Percentiles rank a stretch among this genome's conserved stretches.
Conservation (phyloP, 2,113 vertebrate genomes). For the Oxyruncus cristatus region DNA sequence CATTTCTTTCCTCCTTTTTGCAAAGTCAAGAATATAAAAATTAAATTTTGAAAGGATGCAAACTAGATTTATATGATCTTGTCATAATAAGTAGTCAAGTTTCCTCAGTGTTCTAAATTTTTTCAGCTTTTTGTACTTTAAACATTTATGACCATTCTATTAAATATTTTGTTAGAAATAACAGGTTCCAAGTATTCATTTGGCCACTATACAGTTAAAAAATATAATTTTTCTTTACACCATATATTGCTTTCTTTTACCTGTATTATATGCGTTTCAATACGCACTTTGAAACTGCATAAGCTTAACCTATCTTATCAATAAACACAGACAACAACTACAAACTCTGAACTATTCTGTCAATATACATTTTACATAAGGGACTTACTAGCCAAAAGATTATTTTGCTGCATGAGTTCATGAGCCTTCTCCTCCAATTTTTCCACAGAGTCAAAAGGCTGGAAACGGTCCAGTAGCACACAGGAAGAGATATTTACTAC, state of each 20-base stretch:
- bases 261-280: background rate
- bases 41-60: background rate
- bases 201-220: background rate
- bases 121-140: background rate
- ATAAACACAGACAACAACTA: background rate
- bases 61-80: background rate
- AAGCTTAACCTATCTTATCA: background rate
- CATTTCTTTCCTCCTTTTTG: background rate
- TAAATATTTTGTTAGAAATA: background rate
- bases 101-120: background rate
- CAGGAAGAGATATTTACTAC: conserved; percentile 74
- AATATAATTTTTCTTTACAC: background rate
- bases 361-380: background rate
- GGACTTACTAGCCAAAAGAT: conserved; percentile 75
- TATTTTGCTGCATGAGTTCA: conserved; percentile 67
- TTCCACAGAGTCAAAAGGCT: conserved; percentile 51
- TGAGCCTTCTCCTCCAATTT: conserved; percentile 58
- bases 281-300: background rate
- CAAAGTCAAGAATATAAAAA: background rate
- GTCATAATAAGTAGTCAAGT: background rate
- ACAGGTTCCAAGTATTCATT: background rate
- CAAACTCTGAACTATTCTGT: background rate
- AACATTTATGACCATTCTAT: background rate
- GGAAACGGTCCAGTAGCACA: conserved; percentile 69
- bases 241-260: background rate